Conservation (phyloP, 2,888 invertebrate genomes). For the Drosophila percnosoma region DNA sequence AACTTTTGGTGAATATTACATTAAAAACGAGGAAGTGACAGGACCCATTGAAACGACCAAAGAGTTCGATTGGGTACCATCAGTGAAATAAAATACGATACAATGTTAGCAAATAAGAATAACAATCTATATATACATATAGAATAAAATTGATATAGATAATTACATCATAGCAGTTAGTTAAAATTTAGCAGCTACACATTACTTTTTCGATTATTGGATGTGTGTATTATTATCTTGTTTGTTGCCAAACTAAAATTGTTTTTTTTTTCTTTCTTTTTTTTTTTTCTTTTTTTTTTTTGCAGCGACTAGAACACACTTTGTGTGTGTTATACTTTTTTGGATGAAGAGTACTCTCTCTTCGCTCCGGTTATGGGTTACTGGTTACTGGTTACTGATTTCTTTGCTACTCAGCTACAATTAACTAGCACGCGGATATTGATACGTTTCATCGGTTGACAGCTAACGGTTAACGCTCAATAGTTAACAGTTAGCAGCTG, state of each 20-base stretch:
- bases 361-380: slow-evolving; percentile 12
- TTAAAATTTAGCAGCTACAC: slow-evolving; percentile 73
- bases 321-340: neutral
- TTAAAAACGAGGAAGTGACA: neutral
- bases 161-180: slow-evolving; percentile 78
- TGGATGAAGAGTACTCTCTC: slow-evolving; percentile 24
- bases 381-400: slow-evolving; percentile 19
- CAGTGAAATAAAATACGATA: slow-evolving; percentile 8
- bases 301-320: slow-evolving; percentile 44
- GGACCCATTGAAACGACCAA: neutral
- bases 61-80: neutral
- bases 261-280: neutral
- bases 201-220: slow-evolving; percentile 47
- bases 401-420: slow-evolving; percentile 37
- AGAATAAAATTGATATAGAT: slow-evolving; percentile 61
- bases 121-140: slow-evolving; percentile 32
- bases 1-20: neutral
- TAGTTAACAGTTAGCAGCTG: slow-evolving; percentile 8
- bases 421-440: slow-evolving; percentile 39
- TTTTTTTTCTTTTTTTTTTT: slow-evolving; percentile 1
- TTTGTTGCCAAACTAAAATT: slow-evolving; percentile 30
- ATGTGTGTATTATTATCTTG: slow-evolving; percentile 17
- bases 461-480: slow-evolving; percentile 28
- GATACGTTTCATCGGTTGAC: slow-evolving; percentile 36
- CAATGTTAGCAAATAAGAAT: slow-evolving; percentile 18